A percentile compares a stretch with the other conserved stretches of the same genome.
phyloP scores from a whole-genome alignment of 2,888 invertebrate species.

The Nycteola revayana region DNA sequence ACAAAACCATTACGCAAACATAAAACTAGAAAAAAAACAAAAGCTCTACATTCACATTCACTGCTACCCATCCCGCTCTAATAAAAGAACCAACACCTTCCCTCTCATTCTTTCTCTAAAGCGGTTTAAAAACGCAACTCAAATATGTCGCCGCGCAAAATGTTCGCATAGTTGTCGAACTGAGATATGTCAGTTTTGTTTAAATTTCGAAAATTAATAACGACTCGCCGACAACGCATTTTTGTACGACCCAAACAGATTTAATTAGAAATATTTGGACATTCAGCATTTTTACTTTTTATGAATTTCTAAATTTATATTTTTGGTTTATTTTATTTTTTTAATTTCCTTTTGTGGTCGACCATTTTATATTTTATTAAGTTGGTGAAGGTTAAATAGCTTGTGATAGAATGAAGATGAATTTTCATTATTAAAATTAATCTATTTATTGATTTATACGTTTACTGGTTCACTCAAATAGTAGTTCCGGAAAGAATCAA shows the following conservation, averaged over 20 bases:
- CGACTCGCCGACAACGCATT: constrained; percentile 49
- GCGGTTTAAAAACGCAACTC: constrained; percentile 51
- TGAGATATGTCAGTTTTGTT: constrained; percentile 75
- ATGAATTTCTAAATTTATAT: constrained; percentile 5
- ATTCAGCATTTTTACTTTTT: constrained; percentile 55
- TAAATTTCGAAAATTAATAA: constrained; percentile 79
- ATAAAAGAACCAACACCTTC: constrained; percentile 23
- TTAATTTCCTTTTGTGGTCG: constrained; percentile 9
- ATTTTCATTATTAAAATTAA: constrained; percentile 5
- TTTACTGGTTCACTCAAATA: too few relatives aligned
- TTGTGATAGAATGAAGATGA: constrained; percentile 16
- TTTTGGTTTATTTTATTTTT: constrained; percentile 15
- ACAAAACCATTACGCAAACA: too few relatives aligned
- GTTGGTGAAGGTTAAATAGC: constrained; percentile 23
- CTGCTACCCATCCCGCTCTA: constrained; percentile 15
- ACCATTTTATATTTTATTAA: constrained; percentile 17
- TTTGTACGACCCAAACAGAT: constrained; percentile 53
- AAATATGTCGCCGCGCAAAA: constrained; percentile 65
- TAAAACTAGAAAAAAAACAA: constrained; percentile 12
- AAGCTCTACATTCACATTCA: constrained; percentile 10
- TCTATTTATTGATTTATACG: too few relatives aligned
- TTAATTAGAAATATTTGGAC: constrained; percentile 77
- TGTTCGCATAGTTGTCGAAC: constrained; percentile 68
- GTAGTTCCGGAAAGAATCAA: too few relatives aligned
- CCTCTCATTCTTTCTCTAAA: constrained; percentile 29